Conservation (phyloP, 2,888 invertebrate species). For the Ophion obscuratus region DNA sequence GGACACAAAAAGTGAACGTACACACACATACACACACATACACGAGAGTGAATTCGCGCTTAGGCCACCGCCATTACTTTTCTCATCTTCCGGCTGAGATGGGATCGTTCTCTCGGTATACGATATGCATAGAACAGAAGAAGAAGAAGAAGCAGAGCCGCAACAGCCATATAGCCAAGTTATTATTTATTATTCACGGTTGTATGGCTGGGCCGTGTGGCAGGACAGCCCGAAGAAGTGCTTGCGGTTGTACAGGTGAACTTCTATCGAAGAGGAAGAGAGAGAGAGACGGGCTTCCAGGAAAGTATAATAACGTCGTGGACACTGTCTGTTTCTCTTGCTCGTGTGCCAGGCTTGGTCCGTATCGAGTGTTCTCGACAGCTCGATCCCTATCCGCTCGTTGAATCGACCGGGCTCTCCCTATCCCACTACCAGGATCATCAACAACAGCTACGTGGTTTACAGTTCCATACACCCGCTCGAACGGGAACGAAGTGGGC, state of each 20-base stretch:
- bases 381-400: slow-evolving; percentile 64
- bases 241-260: slow-evolving; percentile 51
- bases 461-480: slow-evolving; percentile 36
- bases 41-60: slow-evolving; percentile 62
- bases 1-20: slow-evolving; percentile 20
- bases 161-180: slow-evolving; percentile 62
- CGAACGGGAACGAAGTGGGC: slow-evolving; percentile 33
- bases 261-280: slow-evolving; percentile 62
- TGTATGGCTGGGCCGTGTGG: slow-evolving; percentile 57
- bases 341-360: slow-evolving; percentile 27
- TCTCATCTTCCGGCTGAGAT: slow-evolving; percentile 67
- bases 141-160: slow-evolving; percentile 45
- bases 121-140: slow-evolving; percentile 48
- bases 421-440: not conserved
- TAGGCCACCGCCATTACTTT: slow-evolving; percentile 66
- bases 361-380: slow-evolving; percentile 60
- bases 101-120: slow-evolving; percentile 61
- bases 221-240: slow-evolving; percentile 42
- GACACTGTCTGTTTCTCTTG: slow-evolving; percentile 18
- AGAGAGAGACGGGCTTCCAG: slow-evolving; percentile 51
- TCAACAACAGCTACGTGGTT: slow-evolving; percentile 45
- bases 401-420: slow-evolving; percentile 39
- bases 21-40: not conserved
- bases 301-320: slow-evolving; percentile 67
- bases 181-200: slow-evolving; percentile 68